Base-by-base conservation (phyloP, 2,888 invertebrate genomes). In the Idaea straminata region DNA sequence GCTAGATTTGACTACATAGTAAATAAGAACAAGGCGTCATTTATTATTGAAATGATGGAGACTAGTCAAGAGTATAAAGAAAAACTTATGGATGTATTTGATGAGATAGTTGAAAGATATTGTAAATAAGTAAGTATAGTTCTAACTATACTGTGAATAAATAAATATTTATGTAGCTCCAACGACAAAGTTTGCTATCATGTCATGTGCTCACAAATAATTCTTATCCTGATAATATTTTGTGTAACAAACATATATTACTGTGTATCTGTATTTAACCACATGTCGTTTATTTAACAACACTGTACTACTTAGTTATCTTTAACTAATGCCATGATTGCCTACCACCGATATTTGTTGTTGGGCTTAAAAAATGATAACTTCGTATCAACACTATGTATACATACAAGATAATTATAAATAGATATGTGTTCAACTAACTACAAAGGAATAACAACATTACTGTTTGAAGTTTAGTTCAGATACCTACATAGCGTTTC, bases 1-100 rank as follows among this genome's bases (percentile, higher is more conserved):
- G 85, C 83, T 7, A 88, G 92, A 38, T 95, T 94, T 77, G 83
- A 90, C 38, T 90, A 95, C 60, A 94, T 95, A 76, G 87, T 94
- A 5, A 87, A 85, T 4, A 86, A 83, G 62, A 90, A 94, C 74
- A 94, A 95, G 74, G 90, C 90, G 5, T 82, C 89, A 16, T 94
- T 94, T 73, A 93, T 95, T 62, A 79, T 90, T 66, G 85, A 88
- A 72, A 94, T 94, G 77, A 95, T 95, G 80, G 75, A 87, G 72
- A 75, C 81, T 3, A 93, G 94, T 82, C 70, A 79, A 4, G 74
- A 89, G 15, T 95, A 94, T 74, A 90, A 86, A 69, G 78, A 83
- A 59, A 93, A 93, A 64, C 79, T 95, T 35, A 84, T 91, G 67
- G 92, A 93, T 72, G 87, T 95, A 78, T 86, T 95, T 66, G 87